A percentile compares a stretch with the other conserved stretches of the same genome.
phyloP scores from a whole-genome alignment of 1,140 invertebrate genomes.

The Rhopalosiphum padi region DNA sequence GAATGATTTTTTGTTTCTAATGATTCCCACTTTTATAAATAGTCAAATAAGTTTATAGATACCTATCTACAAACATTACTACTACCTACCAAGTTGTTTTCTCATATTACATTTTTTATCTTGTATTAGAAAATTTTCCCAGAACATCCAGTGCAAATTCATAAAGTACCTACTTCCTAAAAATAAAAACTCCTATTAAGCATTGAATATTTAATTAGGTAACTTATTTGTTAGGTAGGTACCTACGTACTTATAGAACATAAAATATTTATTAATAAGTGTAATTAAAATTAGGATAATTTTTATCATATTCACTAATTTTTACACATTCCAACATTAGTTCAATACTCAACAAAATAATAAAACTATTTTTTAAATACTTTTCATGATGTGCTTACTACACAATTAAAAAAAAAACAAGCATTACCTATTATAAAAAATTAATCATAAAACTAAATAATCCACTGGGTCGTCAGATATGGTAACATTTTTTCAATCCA shows the following conservation, averaged over 20 bases:
- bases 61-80: not conserved
- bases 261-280: not conserved
- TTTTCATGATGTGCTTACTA: not conserved
- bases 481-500: not conserved
- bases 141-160: not conserved
- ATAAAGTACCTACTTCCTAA: not conserved
- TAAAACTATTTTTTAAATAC: not conserved
- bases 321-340: not conserved
- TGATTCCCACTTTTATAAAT: not conserved
- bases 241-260: not conserved
- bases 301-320: not conserved
- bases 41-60: not conserved
- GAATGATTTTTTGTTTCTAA: not conserved
- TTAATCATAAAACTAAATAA: not conserved
- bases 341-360: not conserved
- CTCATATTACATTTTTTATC: not conserved
- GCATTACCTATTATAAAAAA: not conserved
- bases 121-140: not conserved
- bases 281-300: not conserved
- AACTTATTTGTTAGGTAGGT: too few relatives aligned
- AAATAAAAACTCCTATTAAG: not conserved
- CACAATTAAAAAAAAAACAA: not conserved
- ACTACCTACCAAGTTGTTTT: not conserved
- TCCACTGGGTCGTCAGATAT: not conserved
- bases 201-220: not conserved